Evolutionary conservation across 2,113 vertebrate genomes (phyloP), one percentile per base, ranked within the genome.

Genomic region (Megaceryle maxima): DNA sequence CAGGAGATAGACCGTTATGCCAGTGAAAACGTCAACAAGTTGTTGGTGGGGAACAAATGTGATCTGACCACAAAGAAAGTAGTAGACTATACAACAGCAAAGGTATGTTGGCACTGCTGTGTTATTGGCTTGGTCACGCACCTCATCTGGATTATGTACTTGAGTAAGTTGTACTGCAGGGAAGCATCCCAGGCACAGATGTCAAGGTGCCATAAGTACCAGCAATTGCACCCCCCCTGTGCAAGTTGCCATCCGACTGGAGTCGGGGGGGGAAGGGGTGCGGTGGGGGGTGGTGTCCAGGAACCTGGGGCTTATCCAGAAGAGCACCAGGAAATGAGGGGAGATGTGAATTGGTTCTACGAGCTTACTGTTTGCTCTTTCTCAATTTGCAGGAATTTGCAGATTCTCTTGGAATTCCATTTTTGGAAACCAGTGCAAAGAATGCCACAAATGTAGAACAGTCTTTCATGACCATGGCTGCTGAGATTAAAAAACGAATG

Each of bases 391-490:
- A 99, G 99, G 99, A 99, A 97, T 99, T 99, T 98, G 99, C 99
- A 28, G 99, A 99, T 98, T 99, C 98, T 93, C 97, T 99, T 97
- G 98, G 98, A 94, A 99, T 99, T 97, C 99, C 99, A 3, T 99
- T 99, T 98, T 98, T 99, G 98, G 99, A 99, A 98, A 99, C 99
- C 92, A 99, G 99, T 95, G 99, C 99, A 94, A 99, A 99, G 98
- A 99, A 99, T 13, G 98, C 99, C 98, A 99, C 99, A 96, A 99
- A 99, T 80, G 99, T 99, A 98, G 99, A 99, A 98, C 99, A 99
- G 98, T 99, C 99, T 98, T 99, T 99, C 98, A 99, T 99, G 99
- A 99, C 99, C 88, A 99, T 99, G 99, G 99, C 99, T 87, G 99
- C 99, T 1, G 99, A 99, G 98, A 99, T 99, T 97, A 99, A 99